A percentile compares a stretch with the other conserved stretches of the same genome.
These are phyloP conservation scores for Sparidentex hasta DNA, from an alignment of 2,797 vertebrate species.

Conservation along the genomic window DNA sequence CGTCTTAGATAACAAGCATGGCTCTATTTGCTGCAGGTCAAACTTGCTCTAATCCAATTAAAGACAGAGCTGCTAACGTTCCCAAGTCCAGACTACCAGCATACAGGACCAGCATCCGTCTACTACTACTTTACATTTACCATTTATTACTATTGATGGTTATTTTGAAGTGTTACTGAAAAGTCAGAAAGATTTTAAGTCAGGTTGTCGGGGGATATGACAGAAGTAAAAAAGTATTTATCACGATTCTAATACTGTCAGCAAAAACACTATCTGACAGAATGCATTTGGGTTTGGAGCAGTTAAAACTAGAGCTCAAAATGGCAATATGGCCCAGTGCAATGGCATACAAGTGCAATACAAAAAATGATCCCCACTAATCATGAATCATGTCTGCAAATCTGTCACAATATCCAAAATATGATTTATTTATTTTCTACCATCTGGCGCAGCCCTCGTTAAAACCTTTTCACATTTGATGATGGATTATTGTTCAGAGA, in stretches of 20 bases:
- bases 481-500: background rate
- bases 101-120: background rate
- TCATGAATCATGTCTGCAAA: too few relatives aligned
- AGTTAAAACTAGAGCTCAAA: background rate
- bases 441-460: background rate
- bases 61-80: background rate
- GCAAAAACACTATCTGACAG: background rate
- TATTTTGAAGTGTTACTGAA: background rate
- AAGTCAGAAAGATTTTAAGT: background rate
- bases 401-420: too few relatives aligned
- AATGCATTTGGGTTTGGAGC: background rate
- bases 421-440: too few relatives aligned
- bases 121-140: background rate
- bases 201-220: background rate
- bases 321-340: too few relatives aligned
- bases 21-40: background rate
- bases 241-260: background rate
- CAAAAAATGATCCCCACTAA: too few relatives aligned
- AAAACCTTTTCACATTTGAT: background rate
- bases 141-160: too few relatives aligned
- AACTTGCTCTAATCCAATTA: background rate
- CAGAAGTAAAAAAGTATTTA: background rate
- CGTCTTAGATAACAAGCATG: background rate
- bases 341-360: too few relatives aligned
- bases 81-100: background rate